phyloP scores from a whole-genome alignment of 2,113 vertebrate species.

The Meles meles region DNA sequence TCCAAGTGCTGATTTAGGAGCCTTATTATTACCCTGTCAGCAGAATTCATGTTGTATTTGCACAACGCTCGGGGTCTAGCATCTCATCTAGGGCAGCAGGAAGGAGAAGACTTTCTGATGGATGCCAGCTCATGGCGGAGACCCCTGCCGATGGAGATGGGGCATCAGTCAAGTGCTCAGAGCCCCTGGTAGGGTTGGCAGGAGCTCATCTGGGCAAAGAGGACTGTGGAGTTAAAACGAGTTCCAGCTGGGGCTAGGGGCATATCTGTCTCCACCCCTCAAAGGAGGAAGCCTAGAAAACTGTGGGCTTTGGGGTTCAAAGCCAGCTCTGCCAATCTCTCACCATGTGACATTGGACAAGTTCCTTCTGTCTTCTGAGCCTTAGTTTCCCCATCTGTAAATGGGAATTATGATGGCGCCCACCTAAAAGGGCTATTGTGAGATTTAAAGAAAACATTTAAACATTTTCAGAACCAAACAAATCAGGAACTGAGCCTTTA shows the following conservation, averaged over 20 bases:
- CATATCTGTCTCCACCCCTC: neutral
- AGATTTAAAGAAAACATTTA: neutral
- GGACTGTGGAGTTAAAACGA: neutral
- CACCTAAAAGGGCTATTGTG: neutral
- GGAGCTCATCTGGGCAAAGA: neutral
- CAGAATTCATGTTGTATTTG: slow-evolving; percentile 71
- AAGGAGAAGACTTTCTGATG: slow-evolving; percentile 23
- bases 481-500: neutral
- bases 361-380: neutral
- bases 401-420: neutral
- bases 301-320: neutral
- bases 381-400: neutral
- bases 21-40: slow-evolving; percentile 67
- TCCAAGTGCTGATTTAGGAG: slow-evolving; percentile 67
- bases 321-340: neutral
- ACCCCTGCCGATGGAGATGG: neutral
- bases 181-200: neutral
- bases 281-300: neutral
- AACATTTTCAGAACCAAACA: neutral
- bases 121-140: neutral
- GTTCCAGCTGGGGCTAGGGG: neutral
- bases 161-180: neutral
- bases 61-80: neutral
- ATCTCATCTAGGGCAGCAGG: slow-evolving; percentile 11
- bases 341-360: neutral